These are phyloP conservation scores for Jacana jacana DNA, from an alignment of 2,113 vertebrate genomes.

Conservation along the genomic window DNA sequence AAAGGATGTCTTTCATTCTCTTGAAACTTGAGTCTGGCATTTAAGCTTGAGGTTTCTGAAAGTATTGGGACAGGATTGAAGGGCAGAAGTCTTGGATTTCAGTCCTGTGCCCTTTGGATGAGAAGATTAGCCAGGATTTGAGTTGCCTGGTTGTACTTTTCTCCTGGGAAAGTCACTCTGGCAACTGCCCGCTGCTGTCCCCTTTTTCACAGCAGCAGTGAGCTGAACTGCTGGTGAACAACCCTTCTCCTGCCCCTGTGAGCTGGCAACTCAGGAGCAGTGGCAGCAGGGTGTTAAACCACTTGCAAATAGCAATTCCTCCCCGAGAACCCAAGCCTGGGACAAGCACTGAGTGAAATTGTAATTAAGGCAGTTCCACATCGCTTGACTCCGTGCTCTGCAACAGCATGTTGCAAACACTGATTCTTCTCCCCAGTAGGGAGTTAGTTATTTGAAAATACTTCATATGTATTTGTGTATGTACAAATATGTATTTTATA, in stretches of 20 bases:
- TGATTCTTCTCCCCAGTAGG: neutral
- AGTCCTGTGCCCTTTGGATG: neutral
- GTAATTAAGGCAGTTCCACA: neutral
- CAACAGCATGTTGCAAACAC: neutral
- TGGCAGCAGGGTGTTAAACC: neutral
- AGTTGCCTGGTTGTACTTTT: neutral
- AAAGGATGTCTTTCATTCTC: neutral
- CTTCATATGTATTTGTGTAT: neutral
- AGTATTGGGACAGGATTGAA: neutral
- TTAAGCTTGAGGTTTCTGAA: neutral
- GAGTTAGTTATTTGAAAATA: neutral
- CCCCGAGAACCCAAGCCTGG: neutral
- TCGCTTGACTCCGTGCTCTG: neutral
- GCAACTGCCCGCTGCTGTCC: neutral
- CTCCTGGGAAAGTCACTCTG: neutral
- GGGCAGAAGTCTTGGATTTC: neutral
- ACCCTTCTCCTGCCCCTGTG: neutral
- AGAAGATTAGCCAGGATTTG: neutral
- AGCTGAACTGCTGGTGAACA: neutral
- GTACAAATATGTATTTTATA: neutral
- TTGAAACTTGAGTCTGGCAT: neutral
- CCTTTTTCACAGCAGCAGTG: neutral
- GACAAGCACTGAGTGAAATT: neutral
- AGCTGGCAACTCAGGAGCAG: neutral
- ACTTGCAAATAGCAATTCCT: constrained; percentile 2